Evolutionary conservation across 2,888 invertebrate species (phyloP).

Genomic region (Erannis defoliaria): DNA sequence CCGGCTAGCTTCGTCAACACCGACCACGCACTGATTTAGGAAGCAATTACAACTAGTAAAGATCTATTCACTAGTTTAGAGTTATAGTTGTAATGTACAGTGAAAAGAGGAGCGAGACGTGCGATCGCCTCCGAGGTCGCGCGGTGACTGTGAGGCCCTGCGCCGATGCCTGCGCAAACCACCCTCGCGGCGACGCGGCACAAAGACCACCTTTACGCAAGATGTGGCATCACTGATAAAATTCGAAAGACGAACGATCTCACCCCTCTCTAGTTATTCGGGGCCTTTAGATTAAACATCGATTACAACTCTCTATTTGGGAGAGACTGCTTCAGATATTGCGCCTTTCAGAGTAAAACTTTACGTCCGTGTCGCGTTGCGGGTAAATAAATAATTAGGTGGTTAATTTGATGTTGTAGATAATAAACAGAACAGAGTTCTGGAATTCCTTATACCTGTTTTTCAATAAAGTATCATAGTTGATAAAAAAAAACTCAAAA

Average conservation of each 20-base stretch:
- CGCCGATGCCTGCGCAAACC: slow-evolving; percentile 52
- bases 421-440: not conserved
- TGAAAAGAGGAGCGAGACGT: slow-evolving; percentile 47
- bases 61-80: slow-evolving; percentile 40
- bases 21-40: slow-evolving; percentile 18
- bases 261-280: not conserved
- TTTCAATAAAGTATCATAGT: too few species aligned
- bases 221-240: slow-evolving; percentile 19
- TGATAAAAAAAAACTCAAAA: too few species aligned
- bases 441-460: too few species aligned
- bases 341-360: slow-evolving; percentile 8
- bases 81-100: slow-evolving; percentile 34
- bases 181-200: slow-evolving; percentile 28
- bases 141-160: slow-evolving; percentile 59
- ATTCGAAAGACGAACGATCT: too few species aligned
- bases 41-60: slow-evolving; percentile 39
- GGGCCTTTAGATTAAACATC: not conserved
- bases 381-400: slow-evolving; percentile 20
- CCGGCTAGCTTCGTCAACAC: slow-evolving; percentile 27
- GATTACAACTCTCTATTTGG: not conserved
- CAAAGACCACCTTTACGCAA: slow-evolving; percentile 21
- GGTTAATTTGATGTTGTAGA: slow-evolving; percentile 3
- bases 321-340: not conserved
- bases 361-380: slow-evolving; percentile 25
- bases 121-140: slow-evolving; percentile 56